phyloP scores from a whole-genome alignment of 2,888 invertebrate genomes.

The Xylocampa areola region DNA sequence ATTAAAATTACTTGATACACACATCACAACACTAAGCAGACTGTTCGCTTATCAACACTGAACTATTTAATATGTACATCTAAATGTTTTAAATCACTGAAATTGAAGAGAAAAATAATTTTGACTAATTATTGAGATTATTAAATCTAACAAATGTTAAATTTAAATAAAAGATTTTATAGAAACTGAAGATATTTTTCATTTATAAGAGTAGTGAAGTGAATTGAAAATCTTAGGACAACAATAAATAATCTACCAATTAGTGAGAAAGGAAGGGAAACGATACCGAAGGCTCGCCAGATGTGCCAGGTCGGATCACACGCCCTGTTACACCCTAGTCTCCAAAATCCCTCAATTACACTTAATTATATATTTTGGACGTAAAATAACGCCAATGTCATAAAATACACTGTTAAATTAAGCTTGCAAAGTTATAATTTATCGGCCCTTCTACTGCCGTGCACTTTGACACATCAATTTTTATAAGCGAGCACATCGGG shows the following conservation, averaged over 20 bases:
- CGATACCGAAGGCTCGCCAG: constrained; percentile 69
- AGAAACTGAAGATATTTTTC: constrained; percentile 25
- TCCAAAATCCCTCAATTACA: constrained; percentile 32
- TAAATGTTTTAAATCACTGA: constrained; percentile 40
- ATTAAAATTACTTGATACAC: constrained; percentile 72
- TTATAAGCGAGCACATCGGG: constrained; percentile 58
- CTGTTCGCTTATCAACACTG: constrained; percentile 58
- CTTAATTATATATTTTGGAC: constrained; percentile 38
- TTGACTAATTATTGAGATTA: constrained; percentile 7
- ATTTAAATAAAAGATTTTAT: no score
- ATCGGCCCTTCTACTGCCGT: constrained; percentile 76
- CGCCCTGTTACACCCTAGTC: constrained; percentile 64
- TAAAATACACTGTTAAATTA: constrained; percentile 65
- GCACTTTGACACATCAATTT: constrained; percentile 83
- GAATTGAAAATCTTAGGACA: constrained; percentile 21
- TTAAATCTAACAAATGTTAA: constrained; percentile 1
- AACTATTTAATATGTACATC: constrained; percentile 60
- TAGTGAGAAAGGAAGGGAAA: constrained; percentile 71
- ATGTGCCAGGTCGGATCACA: constrained; percentile 75
- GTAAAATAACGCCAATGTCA: constrained; percentile 57
- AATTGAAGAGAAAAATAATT: constrained; percentile 30
- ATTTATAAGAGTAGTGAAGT: constrained; percentile 5
- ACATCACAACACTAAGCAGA: constrained; percentile 81
- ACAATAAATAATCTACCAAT: constrained; percentile 65
- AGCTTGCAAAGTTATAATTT: constrained; percentile 74